Base-by-base conservation (phyloP, 2,113 vertebrate species). In the human region DNA sequence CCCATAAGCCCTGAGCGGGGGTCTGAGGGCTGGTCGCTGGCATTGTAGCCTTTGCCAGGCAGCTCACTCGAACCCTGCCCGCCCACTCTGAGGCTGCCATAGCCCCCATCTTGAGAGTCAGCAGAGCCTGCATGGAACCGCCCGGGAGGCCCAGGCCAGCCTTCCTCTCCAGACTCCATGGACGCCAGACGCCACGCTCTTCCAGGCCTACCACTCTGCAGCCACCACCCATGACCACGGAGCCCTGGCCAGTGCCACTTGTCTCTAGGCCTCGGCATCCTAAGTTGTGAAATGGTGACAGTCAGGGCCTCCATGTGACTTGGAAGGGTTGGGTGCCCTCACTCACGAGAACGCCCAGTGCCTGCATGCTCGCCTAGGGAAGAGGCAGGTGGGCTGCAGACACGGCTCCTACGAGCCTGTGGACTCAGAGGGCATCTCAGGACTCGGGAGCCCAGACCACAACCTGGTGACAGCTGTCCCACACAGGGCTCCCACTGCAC, bases 161-260 rank as follows among this genome's bases (percentile, higher is more conserved):
- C 18, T 22, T 22, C 4, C 14, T 10, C n/a, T 23, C 12, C 20
- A 9, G 4, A 30, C 6, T 25, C 10, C 0, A 1, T 5, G n/a
- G 35, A 30, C 12, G 5, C n/a, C 75, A 25, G 12, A 40, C 8
- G 4, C 22, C 16, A 25, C 0, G 2, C 59, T 70, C 40, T 23
- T 22, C 27, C 50, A 35, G 55, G 59, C 27, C 25, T n/a, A 25
- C 8, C 9, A 4, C 40, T 32, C 3, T 7, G 35, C 3, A 11
- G 55, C 25, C 14, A 10, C 16, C 4, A 5, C 7, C 48, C 9
- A 23, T 32, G 59, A 17, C 10, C 57, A 27, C 4, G 18, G 32
- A 32, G 10, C 57, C 48, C 40, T 17, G 32, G 22, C 27, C 12
- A 22, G 12, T 7, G 8, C 61, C 8, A 20, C 43, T 22, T 38